phyloP scores from a whole-genome alignment of 1,140 invertebrate species.

The Trichonephila inaurata region DNA sequence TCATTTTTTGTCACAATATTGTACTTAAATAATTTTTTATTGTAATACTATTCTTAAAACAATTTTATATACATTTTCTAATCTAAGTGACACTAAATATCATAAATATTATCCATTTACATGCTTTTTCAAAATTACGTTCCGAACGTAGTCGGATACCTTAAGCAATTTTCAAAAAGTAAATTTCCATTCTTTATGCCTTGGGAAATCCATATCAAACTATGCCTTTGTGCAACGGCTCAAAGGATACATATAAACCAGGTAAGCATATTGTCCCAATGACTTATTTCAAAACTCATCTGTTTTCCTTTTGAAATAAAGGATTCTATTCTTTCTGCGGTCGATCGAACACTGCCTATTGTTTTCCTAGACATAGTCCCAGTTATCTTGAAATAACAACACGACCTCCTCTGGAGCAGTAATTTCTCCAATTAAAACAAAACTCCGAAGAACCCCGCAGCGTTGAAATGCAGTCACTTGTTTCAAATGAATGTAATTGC shows the following conservation, averaged over 20 bases:
- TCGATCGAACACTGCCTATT: background rate
- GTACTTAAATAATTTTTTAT: too few species aligned
- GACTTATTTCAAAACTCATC: background rate
- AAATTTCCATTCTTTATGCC: too few species aligned
- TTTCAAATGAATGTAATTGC: background rate
- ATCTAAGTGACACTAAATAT: too few species aligned
- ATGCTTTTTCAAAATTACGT: too few species aligned
- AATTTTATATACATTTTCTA: too few species aligned
- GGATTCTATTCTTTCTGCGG: background rate
- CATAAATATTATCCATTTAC: too few species aligned
- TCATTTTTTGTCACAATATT: too few species aligned
- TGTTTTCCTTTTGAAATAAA: background rate
- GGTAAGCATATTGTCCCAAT: background rate
- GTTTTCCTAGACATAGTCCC: background rate
- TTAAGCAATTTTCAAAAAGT: too few species aligned
- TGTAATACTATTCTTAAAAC: too few species aligned
- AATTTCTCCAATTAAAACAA: background rate
- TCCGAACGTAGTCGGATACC: too few species aligned
- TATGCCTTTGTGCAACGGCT: background rate
- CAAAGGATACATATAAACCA: background rate
- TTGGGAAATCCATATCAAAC: too few species aligned
- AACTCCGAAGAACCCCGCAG: background rate
- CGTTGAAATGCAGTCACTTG: background rate
- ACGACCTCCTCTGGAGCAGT: background rate
- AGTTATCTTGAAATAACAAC: background rate